Percentiles rank a stretch among this genome's conserved stretches.
Evolutionary conservation across 2,888 invertebrate species (phyloP).

Genomic region (Agrochola lota): DNA sequence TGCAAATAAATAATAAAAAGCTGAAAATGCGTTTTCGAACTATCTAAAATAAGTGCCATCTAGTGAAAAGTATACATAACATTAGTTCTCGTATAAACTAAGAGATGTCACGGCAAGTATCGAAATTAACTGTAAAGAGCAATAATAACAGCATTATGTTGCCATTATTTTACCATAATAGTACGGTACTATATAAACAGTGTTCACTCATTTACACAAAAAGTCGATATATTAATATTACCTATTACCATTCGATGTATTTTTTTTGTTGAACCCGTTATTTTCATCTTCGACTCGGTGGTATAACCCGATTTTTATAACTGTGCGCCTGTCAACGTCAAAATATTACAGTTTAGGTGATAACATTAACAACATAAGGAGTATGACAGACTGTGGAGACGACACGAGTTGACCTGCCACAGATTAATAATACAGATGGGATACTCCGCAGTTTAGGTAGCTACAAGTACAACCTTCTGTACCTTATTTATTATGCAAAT

Average conservation of each 20-base stretch:
- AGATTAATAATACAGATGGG: too few species aligned
- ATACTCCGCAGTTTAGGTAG: too few species aligned
- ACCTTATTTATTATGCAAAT: too few species aligned
- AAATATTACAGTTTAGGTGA: too few species aligned
- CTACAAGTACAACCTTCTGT: too few species aligned
- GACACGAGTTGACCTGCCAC: too few species aligned
- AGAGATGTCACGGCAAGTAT: slow-evolving; percentile 31
- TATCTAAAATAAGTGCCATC: neutral
- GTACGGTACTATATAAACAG: too few species aligned
- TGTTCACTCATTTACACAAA: neutral
- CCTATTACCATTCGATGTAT: neutral
- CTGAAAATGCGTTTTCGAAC: neutral
- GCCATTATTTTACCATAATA: neutral
- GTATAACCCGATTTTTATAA: too few species aligned
- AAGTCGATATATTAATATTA: neutral
- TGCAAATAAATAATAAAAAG: neutral
- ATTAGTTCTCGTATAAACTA: neutral
- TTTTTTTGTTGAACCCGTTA: neutral
- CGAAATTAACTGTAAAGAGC: neutral
- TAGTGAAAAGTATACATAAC: neutral
- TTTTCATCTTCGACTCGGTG: slow-evolving; percentile 1
- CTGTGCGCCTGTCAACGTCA: too few species aligned
- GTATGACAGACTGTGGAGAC: too few species aligned
- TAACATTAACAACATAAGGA: too few species aligned
- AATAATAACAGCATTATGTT: neutral